phyloP scores from a whole-genome alignment of 1,140 invertebrate species.

The Thrips palmi region DNA sequence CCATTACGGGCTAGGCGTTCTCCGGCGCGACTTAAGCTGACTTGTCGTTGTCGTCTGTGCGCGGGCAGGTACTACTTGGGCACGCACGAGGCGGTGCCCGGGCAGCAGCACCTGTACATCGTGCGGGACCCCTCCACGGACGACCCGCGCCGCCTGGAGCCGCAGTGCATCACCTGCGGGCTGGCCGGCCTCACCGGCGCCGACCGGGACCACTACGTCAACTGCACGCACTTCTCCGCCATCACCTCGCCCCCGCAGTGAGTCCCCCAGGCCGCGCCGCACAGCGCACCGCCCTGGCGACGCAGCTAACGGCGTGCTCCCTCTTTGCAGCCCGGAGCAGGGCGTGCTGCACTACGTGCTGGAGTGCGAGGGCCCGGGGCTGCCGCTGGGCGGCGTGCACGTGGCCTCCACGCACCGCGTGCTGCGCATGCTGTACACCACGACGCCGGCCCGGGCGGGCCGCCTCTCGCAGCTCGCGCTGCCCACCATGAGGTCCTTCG shows the following conservation, averaged over 20 bases:
- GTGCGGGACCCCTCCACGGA: constrained; percentile 45
- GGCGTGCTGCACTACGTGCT: constrained; percentile 59
- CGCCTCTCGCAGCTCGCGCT: constrained; percentile 47
- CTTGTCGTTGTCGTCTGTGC: too few species aligned
- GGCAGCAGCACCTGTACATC: constrained; percentile 70
- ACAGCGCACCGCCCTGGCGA: too few species aligned
- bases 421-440: constrained; percentile 51
- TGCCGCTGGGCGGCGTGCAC: constrained; percentile 59
- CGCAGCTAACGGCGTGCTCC: neutral
- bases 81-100: constrained; percentile 58
- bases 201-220: constrained; percentile 49
- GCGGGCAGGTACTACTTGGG: constrained; percentile 56
- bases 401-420: constrained; percentile 46
- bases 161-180: constrained; percentile 64
- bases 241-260: constrained; percentile 15
- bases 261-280: too few species aligned
- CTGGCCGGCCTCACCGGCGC: constrained; percentile 46
- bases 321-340: too few species aligned
- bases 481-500: constrained; percentile 51
- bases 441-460: constrained; percentile 38
- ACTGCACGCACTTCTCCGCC: constrained; percentile 63
- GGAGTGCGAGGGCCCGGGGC: constrained; percentile 57
- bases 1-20: too few species aligned
- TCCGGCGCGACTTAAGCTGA: too few species aligned
- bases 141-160: constrained; percentile 45